Conservation (phyloP, 2,888 invertebrate genomes). For the Eulithis testata region DNA sequence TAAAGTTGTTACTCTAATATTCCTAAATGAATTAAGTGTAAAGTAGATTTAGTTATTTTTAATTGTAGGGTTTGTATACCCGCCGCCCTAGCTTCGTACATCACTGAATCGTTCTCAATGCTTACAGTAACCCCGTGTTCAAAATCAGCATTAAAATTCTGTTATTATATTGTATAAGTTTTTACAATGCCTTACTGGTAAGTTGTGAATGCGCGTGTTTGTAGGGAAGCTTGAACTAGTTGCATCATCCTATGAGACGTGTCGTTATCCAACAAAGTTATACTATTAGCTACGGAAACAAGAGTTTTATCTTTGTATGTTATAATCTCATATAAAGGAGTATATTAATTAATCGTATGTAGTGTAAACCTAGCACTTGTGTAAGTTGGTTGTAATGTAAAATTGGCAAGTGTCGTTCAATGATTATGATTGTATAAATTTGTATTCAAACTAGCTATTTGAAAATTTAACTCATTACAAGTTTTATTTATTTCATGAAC, state of each 20-base stretch:
- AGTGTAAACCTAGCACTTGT: conserved; percentile 29
- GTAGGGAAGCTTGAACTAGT: conserved; percentile 25
- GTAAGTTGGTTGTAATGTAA: conserved; percentile 39
- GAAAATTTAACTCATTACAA: conserved; percentile 65
- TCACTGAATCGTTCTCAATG: conserved; percentile 18
- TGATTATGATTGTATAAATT: conserved; percentile 55
- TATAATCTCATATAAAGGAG: conserved; percentile 27
- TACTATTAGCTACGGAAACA: conserved; percentile 1
- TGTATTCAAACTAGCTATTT: conserved; percentile 60
- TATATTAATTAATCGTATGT: conserved; percentile 30
- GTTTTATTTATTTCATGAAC: conserved; percentile 66
- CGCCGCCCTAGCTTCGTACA: conserved; percentile 20
- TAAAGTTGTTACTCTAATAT: conserved; percentile 50
- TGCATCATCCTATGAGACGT: conserved; percentile 19
- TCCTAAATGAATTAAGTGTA: conserved; percentile 72
- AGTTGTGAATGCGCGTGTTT: conserved; percentile 20
- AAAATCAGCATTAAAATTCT: conserved; percentile 8
- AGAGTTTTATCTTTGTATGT: conserved; percentile 18
- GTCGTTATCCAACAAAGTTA: conserved; percentile 11
- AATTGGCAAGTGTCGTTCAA: conserved; percentile 33
- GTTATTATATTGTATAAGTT: conserved; percentile 21
- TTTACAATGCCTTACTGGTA: conserved; percentile 10
- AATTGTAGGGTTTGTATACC: conserved; percentile 31
- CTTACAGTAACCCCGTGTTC: conserved; percentile 8
- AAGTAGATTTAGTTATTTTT: conserved; percentile 63